Percentiles rank a stretch among this genome's conserved stretches.
Conservation (phyloP, 2,888 invertebrate genomes). For the Zaprionus lineosus region DNA sequence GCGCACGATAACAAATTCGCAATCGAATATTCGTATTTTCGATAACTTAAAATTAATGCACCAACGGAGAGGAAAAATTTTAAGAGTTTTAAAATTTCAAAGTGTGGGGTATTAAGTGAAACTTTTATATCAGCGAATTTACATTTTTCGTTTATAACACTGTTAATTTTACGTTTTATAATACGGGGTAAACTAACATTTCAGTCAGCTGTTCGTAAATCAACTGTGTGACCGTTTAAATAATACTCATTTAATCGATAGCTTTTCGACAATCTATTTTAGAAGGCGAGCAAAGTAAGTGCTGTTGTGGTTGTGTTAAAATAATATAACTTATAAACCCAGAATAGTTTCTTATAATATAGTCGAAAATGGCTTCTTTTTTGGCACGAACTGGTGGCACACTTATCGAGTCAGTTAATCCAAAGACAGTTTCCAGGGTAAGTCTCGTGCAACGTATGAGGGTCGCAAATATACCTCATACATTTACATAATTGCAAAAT, state of each 20-base stretch:
- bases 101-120: not conserved
- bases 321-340: constrained; percentile 21
- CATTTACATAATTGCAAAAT: constrained; percentile 77
- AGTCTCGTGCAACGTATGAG: constrained; percentile 32
- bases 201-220: constrained; percentile 18
- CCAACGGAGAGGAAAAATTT: too few species aligned
- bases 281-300: constrained; percentile 37
- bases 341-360: constrained; percentile 24
- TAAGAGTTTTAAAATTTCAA: too few species aligned
- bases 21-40: too few species aligned
- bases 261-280: constrained; percentile 15
- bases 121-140: too few species aligned
- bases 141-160: not conserved
- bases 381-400: constrained; percentile 87
- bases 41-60: too few species aligned
- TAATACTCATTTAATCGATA: constrained; percentile 42
- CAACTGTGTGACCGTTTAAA: constrained; percentile 21
- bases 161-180: too few species aligned
- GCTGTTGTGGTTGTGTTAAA: constrained; percentile 19
- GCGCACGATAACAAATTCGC: too few species aligned
- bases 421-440: constrained; percentile 90
- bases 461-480: constrained; percentile 24
- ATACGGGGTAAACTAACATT: not conserved
- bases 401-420: constrained; percentile 87
- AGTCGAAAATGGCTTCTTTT: constrained; percentile 88